Evolutionary conservation across 1,140 invertebrate genomes (phyloP), one percentile per base, ranked within the genome.

Genomic region (Drosophila funebris): DNA sequence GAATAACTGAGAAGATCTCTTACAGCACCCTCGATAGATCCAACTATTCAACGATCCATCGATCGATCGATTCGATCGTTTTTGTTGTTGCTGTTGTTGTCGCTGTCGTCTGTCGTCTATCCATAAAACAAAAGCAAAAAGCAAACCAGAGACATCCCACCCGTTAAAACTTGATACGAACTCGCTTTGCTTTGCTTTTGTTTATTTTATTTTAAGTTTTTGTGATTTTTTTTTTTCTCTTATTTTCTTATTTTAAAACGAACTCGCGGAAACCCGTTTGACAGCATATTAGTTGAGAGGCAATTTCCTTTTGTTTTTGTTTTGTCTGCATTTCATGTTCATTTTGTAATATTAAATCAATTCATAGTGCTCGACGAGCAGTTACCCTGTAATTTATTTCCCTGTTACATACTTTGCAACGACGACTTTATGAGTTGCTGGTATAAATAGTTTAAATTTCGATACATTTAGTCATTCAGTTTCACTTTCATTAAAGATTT

Each of bases 1-100:
- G 44, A 69, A 46, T 77, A 62, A 79, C 80, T 76, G 67, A 84
- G 24, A 18, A 57, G 16, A 81, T 76, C 73, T 73, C 46, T 77
- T 70, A 73, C 82, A 60, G 48, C 43, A 24, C 44, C 44, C 44
- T 27, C 44, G 4, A 48, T 11, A 48, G 22, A 48, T n/a, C 2
- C 37, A 4, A 41, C 67, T 54, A 74, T 64, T 52, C 53, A 53
- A 5, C 29, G 71, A 84, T 77, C 81, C 63, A 80, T 85, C 61
- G 54, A 76, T 44, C 41, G 36, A 63, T 60, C 24, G 41, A 33
- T 37, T 43, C 43, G 24, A 41, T 29, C 29, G 24, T 24, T 43
- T 9, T 43, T 37, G 14, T 18, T 41, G 24, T 31, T 22, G 44
- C 78, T 81, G 67, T 18, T 41, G 24, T 31, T 22, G 44, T 78